Evolutionary conservation across 1,140 invertebrate species (phyloP).

Genomic region (Phymastichus coffea): DNA sequence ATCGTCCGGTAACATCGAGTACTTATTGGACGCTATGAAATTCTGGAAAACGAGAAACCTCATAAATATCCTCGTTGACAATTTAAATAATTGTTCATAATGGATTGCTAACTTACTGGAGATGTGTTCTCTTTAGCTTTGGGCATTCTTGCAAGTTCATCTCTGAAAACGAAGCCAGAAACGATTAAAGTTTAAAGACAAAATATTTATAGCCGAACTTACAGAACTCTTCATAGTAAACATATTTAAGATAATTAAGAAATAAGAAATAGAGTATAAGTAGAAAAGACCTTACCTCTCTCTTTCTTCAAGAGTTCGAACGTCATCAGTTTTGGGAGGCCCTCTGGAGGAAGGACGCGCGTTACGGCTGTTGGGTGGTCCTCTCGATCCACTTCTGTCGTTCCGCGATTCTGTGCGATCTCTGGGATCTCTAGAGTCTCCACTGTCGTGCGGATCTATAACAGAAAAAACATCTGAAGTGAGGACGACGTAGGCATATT

Average conservation of each 20-base stretch:
- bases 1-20: constrained; percentile 53
- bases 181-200: no score
- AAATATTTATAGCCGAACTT: no score
- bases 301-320: constrained; percentile 24
- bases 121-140: constrained; percentile 64
- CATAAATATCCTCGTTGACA: constrained; percentile 4
- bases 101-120: constrained; percentile 64
- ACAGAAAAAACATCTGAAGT: no score
- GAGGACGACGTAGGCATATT: no score
- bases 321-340: constrained; percentile 30
- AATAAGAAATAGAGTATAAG: background rate
- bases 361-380: constrained; percentile 30
- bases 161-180: constrained; percentile 36
- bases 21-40: constrained; percentile 66
- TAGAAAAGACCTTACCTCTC: constrained; percentile 38
- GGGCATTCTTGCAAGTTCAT: constrained; percentile 57
- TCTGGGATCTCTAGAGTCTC: constrained; percentile 19
- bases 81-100: constrained; percentile 12
- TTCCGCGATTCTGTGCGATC: constrained; percentile 1
- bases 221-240: background rate
- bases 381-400: constrained; percentile 32
- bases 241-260: background rate
- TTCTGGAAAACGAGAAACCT: constrained; percentile 56
- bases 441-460: constrained; percentile 38
- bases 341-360: constrained; percentile 8